Evolutionary conservation across 2,888 invertebrate genomes (phyloP).

Genomic region (Cyaniris semiargus): DNA sequence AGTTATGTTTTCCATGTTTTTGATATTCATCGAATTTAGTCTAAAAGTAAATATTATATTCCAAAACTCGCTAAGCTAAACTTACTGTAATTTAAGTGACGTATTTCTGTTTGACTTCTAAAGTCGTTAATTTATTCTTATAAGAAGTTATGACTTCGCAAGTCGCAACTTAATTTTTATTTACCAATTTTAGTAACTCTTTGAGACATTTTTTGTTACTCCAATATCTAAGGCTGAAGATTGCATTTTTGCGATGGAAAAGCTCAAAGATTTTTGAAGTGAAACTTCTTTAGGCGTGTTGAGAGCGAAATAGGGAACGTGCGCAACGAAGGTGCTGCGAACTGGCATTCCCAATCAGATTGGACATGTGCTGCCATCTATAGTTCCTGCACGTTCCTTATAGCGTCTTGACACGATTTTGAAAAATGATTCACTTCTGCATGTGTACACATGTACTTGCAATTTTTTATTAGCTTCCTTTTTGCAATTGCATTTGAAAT

Average conservation of each 20-base stretch:
- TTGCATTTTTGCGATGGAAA: background rate
- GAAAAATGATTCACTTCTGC: background rate
- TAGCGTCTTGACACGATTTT: background rate
- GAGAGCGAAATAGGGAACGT: background rate
- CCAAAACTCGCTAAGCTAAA: background rate
- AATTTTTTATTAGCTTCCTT: background rate
- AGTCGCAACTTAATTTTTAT: background rate
- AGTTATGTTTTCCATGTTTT: background rate
- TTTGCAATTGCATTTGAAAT: conserved; percentile 14
- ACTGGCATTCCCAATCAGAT: background rate
- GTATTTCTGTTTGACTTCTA: background rate
- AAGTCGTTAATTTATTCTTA: conserved; percentile 22
- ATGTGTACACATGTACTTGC: background rate
- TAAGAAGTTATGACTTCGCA: background rate
- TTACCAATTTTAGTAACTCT: background rate
- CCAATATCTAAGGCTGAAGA: background rate
- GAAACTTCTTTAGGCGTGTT: background rate
- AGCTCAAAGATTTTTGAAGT: background rate
- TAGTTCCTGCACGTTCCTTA: background rate
- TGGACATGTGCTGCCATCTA: background rate
- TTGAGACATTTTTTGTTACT: background rate
- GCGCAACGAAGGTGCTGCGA: background rate
- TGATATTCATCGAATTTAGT: background rate
- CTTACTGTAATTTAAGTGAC: background rate
- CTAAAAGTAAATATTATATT: background rate